These are phyloP conservation scores for Nasua narica DNA, from an alignment of 2,797 vertebrate genomes.

Conservation along the genomic window DNA sequence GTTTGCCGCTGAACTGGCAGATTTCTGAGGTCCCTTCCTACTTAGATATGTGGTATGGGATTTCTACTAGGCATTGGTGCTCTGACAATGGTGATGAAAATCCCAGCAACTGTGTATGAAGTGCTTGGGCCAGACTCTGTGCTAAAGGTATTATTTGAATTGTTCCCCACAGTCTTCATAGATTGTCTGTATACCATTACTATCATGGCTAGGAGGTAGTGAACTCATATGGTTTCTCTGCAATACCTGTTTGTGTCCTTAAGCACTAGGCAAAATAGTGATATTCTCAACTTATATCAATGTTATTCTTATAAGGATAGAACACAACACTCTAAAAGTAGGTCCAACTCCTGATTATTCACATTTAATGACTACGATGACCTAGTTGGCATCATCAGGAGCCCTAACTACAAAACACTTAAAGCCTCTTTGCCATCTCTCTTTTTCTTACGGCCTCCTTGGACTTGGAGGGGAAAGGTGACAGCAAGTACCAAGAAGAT, in stretches of 20 bases:
- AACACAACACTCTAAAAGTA: not conserved
- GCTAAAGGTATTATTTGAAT: not conserved
- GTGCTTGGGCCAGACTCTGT: not conserved
- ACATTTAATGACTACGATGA: not conserved
- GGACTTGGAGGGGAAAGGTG: not conserved
- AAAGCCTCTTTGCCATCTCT: not conserved
- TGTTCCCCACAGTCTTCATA: not conserved
- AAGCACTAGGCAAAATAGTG: not conserved
- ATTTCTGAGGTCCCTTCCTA: not conserved
- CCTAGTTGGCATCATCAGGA: not conserved
- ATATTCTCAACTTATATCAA: not conserved
- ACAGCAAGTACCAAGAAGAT: not conserved
- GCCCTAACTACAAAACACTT: not conserved
- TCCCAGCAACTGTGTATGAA: not conserved
- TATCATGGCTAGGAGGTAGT: not conserved
- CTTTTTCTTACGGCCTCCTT: not conserved
- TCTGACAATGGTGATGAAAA: not conserved
- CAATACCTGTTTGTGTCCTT: not conserved
- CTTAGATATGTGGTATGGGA: not conserved
- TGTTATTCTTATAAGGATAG: not conserved
- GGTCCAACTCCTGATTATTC: not conserved
- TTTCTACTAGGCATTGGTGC: not conserved
- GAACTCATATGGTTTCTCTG: not conserved
- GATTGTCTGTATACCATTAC: not conserved
- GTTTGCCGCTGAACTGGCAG: not conserved